phyloP scores from a whole-genome alignment of 1,140 invertebrate genomes.

The Euwallacea similis region DNA sequence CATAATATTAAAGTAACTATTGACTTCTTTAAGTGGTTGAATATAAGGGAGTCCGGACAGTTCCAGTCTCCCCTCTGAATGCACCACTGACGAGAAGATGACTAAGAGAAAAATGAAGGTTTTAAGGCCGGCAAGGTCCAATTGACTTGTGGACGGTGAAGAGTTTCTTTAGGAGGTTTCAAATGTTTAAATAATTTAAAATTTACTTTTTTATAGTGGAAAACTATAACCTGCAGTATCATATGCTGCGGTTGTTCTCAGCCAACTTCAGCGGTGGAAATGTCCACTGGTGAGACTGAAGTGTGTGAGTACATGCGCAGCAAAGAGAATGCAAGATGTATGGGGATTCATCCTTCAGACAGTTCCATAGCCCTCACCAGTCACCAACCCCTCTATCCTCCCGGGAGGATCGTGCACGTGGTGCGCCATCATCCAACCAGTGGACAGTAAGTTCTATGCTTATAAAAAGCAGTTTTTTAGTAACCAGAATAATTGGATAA shows the following conservation, averaged over 20 bases:
- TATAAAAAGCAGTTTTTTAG: not conserved
- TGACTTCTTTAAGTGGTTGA: no score
- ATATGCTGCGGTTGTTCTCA: conserved; percentile 75
- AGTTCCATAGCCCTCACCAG: conserved; percentile 75
- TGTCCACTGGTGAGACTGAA: conserved; percentile 63
- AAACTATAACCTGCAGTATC: conserved; percentile 81
- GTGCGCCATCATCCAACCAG: conserved; percentile 85
- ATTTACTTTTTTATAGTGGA: conserved; percentile 68
- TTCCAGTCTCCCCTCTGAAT: no score
- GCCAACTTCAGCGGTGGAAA: conserved; percentile 69
- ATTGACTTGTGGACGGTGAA: no score
- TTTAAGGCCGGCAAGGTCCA: no score
- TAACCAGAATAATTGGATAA: no score
- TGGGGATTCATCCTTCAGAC: conserved; percentile 69
- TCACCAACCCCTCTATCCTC: conserved; percentile 83
- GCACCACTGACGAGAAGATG: no score
- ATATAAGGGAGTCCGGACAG: no score
- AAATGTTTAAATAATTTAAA: conserved; percentile 4
- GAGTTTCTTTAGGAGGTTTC: not conserved
- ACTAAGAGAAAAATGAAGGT: no score
- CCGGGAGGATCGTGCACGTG: conserved; percentile 87
- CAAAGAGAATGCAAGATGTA: conserved; percentile 61
- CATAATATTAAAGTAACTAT: no score
- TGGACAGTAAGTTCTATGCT: conserved; percentile 68
- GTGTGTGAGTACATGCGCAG: conserved; percentile 66